phyloP scores from a whole-genome alignment of 2,113 vertebrate genomes.

The Nesospiza acunhae region DNA sequence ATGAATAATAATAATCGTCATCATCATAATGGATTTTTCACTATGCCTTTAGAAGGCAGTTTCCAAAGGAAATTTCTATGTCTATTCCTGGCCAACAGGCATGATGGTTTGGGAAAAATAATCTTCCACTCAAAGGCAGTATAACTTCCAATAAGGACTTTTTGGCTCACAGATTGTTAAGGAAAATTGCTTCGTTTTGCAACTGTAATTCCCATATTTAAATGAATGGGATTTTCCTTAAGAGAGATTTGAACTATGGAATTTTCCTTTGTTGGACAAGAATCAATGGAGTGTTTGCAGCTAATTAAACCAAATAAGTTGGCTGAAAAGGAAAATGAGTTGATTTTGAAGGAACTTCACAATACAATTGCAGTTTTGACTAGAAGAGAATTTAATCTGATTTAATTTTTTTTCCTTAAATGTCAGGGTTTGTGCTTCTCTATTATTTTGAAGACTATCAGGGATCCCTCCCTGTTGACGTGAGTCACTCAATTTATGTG shows the following conservation, averaged over 20 bases:
- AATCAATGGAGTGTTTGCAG: slow-evolving; percentile 18
- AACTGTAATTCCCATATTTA: slow-evolving; percentile 36
- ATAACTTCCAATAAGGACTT: slow-evolving; percentile 39
- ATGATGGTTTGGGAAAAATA: slow-evolving; percentile 22
- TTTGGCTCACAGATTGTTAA: slow-evolving; percentile 24
- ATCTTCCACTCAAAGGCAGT: slow-evolving; percentile 58
- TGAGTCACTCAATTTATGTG: not conserved
- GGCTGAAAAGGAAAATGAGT: not conserved
- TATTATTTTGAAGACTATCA: not conserved
- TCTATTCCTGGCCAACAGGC: slow-evolving; percentile 40
- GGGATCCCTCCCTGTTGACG: not conserved
- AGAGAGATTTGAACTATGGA: slow-evolving; percentile 31
- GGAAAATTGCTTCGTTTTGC: slow-evolving; percentile 46
- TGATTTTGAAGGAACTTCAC: not conserved
- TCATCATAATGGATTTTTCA: not conserved
- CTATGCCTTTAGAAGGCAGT: not conserved
- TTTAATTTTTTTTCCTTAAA: not conserved
- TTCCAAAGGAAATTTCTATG: slow-evolving; percentile 54
- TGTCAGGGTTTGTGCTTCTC: not conserved
- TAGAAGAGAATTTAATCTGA: not conserved
- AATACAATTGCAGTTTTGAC: not conserved
- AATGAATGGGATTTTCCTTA: slow-evolving; percentile 62
- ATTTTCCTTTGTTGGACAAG: slow-evolving; percentile 58
- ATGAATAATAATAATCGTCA: not conserved
- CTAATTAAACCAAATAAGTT: slow-evolving; percentile 50